Conservation (phyloP, 1,140 invertebrate species). For the Lysiphlebus fabarum region DNA sequence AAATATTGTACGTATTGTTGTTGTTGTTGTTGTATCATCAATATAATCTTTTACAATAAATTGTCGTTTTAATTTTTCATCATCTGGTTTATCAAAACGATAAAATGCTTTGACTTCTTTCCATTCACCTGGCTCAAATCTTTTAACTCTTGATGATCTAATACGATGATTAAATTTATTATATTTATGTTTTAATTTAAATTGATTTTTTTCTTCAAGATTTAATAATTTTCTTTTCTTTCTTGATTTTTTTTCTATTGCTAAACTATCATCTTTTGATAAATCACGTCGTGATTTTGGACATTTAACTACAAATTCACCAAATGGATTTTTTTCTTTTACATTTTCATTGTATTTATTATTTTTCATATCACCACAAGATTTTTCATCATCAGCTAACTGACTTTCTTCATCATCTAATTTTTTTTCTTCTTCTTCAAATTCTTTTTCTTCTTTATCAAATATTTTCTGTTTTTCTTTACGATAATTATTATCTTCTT, state of each 20-base stretch:
- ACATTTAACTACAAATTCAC: too few species aligned
- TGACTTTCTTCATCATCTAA: slow-evolving; percentile 5
- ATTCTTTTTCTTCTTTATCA: slow-evolving; percentile 19
- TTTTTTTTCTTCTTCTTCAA: slow-evolving; percentile 18
- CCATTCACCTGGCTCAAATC: slow-evolving; percentile 20
- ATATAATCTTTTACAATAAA: too few species aligned
- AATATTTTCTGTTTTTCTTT: slow-evolving; percentile 13
- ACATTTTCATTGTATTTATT: background rate
- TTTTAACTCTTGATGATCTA: slow-evolving; percentile 12
- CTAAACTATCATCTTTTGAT: too few species aligned
- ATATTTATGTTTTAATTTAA: background rate
- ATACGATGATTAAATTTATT: slow-evolving; percentile 14
- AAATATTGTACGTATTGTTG: too few species aligned
- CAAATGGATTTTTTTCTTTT: too few species aligned
- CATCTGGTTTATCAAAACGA: background rate
- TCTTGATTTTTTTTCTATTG: too few species aligned
- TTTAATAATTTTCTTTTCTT: too few species aligned
- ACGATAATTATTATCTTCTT: slow-evolving; percentile 6
- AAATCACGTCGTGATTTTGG: too few species aligned
- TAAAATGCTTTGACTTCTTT: background rate
- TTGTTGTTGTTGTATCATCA: too few species aligned
- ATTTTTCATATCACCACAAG: background rate
- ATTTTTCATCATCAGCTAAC: background rate
- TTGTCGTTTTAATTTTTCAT: background rate
- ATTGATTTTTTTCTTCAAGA: too few species aligned